Evolutionary conservation across 2,797 vertebrate genomes (phyloP).

Genomic region (Setipinna tenuifilis): DNA sequence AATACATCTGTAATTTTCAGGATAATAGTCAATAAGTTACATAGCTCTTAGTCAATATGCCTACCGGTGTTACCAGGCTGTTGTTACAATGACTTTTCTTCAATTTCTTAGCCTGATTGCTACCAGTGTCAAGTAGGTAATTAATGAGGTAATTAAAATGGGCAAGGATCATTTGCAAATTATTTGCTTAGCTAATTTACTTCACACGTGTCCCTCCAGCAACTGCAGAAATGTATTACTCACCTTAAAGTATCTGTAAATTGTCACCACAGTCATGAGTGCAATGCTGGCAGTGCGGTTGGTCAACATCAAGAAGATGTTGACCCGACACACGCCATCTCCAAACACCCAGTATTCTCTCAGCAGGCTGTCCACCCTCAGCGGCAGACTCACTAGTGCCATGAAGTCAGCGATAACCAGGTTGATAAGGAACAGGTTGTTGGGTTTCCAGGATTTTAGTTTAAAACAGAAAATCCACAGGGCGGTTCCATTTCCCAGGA

Average conservation of each 20-base stretch:
- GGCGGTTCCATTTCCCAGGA: neutral
- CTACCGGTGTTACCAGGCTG: too few relatives aligned
- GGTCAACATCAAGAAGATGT: constrained; percentile 73
- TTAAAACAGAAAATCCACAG: constrained; percentile 14
- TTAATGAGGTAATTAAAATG: too few relatives aligned
- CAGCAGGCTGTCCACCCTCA: neutral
- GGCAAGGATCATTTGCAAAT: too few relatives aligned
- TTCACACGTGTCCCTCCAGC: too few relatives aligned
- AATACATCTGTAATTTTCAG: too few relatives aligned
- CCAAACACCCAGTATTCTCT: neutral
- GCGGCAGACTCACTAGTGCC: neutral
- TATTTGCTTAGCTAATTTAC: too few relatives aligned
- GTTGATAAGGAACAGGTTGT: neutral
- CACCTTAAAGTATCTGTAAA: constrained; percentile 77
- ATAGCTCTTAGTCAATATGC: too few relatives aligned
- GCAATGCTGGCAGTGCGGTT: constrained; percentile 72
- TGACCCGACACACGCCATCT: constrained; percentile 61
- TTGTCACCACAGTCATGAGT: constrained; percentile 71
- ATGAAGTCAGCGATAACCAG: neutral
- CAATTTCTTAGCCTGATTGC: too few relatives aligned
- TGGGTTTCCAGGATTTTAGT: neutral
- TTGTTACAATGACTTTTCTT: too few relatives aligned
- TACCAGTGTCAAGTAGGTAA: too few relatives aligned
- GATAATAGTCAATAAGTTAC: too few relatives aligned
- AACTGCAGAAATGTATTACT: constrained; percentile 46